Evolutionary conservation across 2,888 invertebrate genomes (phyloP).

Genomic region (Pseudoips prasinana): DNA sequence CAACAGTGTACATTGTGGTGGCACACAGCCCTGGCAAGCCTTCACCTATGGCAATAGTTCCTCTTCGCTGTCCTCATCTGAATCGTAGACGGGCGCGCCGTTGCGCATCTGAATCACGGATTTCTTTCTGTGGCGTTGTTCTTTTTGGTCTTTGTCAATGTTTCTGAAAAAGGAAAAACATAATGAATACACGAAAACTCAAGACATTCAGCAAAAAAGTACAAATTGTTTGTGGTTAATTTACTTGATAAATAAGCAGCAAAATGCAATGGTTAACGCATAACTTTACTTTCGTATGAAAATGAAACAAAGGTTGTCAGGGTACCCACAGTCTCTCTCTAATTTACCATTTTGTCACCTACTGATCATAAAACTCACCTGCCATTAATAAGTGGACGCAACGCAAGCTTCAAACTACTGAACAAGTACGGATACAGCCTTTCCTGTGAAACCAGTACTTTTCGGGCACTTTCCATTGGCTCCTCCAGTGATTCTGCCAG

Average conservation of each 20-base stretch:
- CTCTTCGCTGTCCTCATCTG: conserved; percentile 85
- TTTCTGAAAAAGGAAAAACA: conserved; percentile 45
- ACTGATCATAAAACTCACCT: conserved; percentile 59
- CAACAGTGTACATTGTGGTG: background rate
- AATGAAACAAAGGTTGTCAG: no score
- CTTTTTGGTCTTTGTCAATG: conserved; percentile 75
- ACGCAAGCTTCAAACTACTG: conserved; percentile 87
- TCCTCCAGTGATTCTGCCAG: conserved; percentile 32
- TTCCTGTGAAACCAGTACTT: conserved; percentile 87
- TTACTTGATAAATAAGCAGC: no score
- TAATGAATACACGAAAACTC: conserved; percentile 1
- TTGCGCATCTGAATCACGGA: conserved; percentile 82
- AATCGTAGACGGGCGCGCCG: conserved; percentile 79
- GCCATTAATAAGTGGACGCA: conserved; percentile 88
- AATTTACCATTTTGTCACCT: no score
- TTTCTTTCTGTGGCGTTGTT: conserved; percentile 80
- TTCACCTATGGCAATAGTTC: conserved; percentile 63
- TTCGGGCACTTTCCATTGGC: conserved; percentile 50
- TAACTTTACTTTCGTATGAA: no score
- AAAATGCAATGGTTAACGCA: no score
- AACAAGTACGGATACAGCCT: conserved; percentile 88
- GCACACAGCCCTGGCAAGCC: conserved; percentile 15
- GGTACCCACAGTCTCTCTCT: no score
- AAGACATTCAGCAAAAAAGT: no score
- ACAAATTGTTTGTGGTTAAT: no score